Conservation (phyloP, 2,888 invertebrate species). For the Eilema sororculum region DNA sequence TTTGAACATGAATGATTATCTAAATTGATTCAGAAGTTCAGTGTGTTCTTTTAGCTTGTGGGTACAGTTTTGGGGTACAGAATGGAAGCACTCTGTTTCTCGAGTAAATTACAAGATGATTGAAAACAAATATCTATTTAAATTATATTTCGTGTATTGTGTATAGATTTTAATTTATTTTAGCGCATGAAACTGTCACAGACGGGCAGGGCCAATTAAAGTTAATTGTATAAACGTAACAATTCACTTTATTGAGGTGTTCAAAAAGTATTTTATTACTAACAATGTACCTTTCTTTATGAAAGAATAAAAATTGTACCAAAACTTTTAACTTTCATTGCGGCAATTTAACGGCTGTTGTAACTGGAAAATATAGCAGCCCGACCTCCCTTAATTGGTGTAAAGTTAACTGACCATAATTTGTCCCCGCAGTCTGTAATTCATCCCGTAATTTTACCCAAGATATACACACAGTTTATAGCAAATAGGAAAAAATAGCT, state of each 20-base stretch:
- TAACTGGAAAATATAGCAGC: conserved; percentile 31
- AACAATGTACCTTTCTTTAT: neutral
- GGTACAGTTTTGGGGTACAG: no score
- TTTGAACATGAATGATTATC: neutral
- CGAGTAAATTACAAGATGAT: no score
- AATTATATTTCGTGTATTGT: neutral
- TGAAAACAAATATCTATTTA: no score
- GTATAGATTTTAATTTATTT: neutral
- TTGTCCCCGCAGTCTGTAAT: conserved; percentile 27
- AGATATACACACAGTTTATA: conserved; percentile 28
- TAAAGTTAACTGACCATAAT: conserved; percentile 36
- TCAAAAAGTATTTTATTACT: neutral
- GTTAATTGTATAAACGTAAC: neutral
- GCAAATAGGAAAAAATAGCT: neutral
- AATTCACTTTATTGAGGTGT: neutral
- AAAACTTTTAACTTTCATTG: conserved; percentile 20
- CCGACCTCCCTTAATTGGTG: conserved; percentile 33
- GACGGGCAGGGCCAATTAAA: neutral
- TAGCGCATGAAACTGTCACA: neutral
- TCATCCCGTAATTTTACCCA: conserved; percentile 30
- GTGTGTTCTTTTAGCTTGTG: neutral
- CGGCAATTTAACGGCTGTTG: conserved; percentile 19
- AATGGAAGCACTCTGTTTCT: no score
- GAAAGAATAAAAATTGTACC: neutral
- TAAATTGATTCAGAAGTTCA: neutral